Evolutionary conservation across 1,140 invertebrate genomes (phyloP), one percentile per base, ranked within the genome.

Genomic region (Danaus plexippus): DNA sequence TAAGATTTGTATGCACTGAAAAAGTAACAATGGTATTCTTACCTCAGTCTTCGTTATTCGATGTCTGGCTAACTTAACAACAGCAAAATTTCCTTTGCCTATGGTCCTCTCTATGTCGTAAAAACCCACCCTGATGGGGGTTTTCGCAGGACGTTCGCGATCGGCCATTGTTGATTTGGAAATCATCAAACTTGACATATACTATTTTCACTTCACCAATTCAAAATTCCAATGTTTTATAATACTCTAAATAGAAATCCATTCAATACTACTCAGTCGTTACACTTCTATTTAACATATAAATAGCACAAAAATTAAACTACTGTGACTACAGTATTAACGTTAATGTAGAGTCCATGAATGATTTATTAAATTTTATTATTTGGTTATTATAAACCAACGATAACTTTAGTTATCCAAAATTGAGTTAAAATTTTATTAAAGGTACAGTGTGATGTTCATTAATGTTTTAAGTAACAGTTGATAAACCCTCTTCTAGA

Each of bases 31-130:
- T 32, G 5, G 22, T 32, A 32, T 11, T 48, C 73, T 77, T 77
- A 98, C 97, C 95, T 99, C 97, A 75, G 96, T 96, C 91, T 98
- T 98, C 61, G 97, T 99, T 85, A 99, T 95, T 83, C 96, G 92
- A 90, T 99, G 98, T 85, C 94, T 94, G 70, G 97, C 98, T 87
- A 98, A 91, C 90, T 99, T 99, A 64, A 99, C 98, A 75, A 99
- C 95, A 58, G 98, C 97, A 90, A 99, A 99, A 90, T 99, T 99
- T 59, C 98, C 98, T 88, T 98, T 99, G 71, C 98, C 96, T 75
- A 99, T 98, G 59, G 97, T 99, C 77, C 94, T 92, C 80, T 97
- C 96, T 74, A 99, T 93, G 87, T 98, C 96, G 85, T 99, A 99
- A 90, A 97, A 97, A 71, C 97, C 97, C 71, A 99, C 95, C 71